Evolutionary conservation across 2,113 vertebrate species (phyloP).

Genomic region (Regulus satrapa): DNA sequence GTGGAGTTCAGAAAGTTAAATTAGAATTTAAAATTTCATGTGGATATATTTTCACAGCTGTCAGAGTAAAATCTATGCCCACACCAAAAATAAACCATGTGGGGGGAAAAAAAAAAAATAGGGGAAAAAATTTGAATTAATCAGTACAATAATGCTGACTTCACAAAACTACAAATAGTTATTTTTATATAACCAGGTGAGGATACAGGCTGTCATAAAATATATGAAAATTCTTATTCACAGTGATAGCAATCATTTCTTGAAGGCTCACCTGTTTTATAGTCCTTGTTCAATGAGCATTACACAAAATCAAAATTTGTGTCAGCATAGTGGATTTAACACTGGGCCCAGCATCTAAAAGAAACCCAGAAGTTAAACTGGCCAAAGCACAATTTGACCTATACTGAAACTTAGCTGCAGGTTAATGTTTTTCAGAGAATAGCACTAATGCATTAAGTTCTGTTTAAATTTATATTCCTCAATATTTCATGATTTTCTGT

Average conservation of each 20-base stretch:
- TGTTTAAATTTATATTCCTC: background rate
- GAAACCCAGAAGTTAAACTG: background rate
- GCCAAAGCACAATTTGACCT: background rate
- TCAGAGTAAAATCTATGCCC: background rate
- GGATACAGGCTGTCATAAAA: background rate
- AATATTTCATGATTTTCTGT: background rate
- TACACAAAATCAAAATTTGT: background rate
- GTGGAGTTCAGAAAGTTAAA: background rate
- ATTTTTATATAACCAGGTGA: background rate
- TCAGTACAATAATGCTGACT: conserved; percentile 6
- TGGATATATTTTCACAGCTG: background rate
- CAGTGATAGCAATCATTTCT: background rate
- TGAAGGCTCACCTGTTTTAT: background rate
- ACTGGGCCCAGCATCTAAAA: background rate
- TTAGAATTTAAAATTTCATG: background rate
- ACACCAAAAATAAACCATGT: background rate
- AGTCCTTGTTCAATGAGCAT: background rate
- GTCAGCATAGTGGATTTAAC: background rate
- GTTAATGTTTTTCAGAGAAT: background rate
- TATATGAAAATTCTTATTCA: background rate
- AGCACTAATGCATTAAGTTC: background rate
- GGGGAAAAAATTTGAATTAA: too few relatives aligned
- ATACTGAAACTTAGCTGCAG: background rate
- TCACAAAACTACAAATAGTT: background rate
- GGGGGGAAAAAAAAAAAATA: background rate